Base-by-base conservation (phyloP, 1,140 invertebrate species). In the Formica exsecta region DNA sequence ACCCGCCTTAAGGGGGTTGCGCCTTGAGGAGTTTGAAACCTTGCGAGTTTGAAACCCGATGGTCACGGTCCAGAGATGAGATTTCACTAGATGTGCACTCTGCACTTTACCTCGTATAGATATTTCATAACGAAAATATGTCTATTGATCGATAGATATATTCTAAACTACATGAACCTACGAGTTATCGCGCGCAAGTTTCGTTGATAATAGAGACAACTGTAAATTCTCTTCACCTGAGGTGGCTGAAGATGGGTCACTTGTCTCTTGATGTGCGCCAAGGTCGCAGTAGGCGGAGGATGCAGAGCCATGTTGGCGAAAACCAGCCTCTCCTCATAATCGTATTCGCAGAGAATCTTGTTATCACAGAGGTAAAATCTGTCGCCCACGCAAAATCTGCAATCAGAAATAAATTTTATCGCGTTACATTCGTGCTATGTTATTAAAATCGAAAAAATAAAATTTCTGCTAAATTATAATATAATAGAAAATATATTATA, bases 351-450 rank as follows among this genome's bases (percentile, higher is more conserved):
- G 1, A 99, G 96, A 87, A 99, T 98, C 95, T 98, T 98, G 95
- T 98, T 99, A 94, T 99, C 98, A 95, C 97, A 98, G 88, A 99
- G 95, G 94, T 98, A 99, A 94, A 98, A 99, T 91, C 97, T 96
- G 93, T 99, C 98, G 4, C 98, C 98, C 6, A 99, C 98, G 95
- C 98, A 99, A 96, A 99, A 99, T 96, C 98, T 99, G 96, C 1
- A 95, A 95, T 92, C 16, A 90, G 8, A 81, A 38, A 11, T 74
- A 7, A 38, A 59, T 73, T 48, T 61, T 22, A 7, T 73, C 1
- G 7, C 19, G 16, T 41, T 19, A 70, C 4, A 25, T n/a, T 79
- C 13, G n/a, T 19, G 22, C 19, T 32, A 16, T 8, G 6, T 9
- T 16, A 19, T 6, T 71, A 4, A 29, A 32, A 71, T 29, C 25